Evolutionary conservation across 2,888 invertebrate species (phyloP).

Genomic region (Cremastobaeus sp.): DNA sequence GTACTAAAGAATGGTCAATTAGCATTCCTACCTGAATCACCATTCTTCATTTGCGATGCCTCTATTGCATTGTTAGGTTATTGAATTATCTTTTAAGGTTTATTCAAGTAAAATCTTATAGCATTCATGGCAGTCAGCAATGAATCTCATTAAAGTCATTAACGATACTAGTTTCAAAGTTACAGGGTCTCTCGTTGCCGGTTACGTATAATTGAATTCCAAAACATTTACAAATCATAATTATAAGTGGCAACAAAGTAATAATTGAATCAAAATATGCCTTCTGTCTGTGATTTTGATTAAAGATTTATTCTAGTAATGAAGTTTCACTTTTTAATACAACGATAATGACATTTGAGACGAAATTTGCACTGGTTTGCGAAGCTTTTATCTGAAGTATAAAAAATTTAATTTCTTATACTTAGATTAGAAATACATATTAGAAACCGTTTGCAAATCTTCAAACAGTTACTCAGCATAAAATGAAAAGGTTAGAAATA

Average conservation of each 20-base stretch:
- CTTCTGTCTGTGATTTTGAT: conserved; percentile 23
- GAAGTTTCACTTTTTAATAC: conserved; percentile 29
- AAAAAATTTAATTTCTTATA: conserved; percentile 18
- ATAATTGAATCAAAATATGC: conserved; percentile 38
- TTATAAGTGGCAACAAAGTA: conserved; percentile 36
- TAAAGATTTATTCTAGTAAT: conserved; percentile 29
- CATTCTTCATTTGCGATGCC: conserved; percentile 8
- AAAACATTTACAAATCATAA: conserved; percentile 47
- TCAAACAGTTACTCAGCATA: conserved; percentile 36
- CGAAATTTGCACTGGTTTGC: conserved; percentile 1
- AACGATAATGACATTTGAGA: conserved; percentile 9
- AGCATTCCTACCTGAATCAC: too few species aligned
- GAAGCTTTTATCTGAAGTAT: conserved; percentile 9
- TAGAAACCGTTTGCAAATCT: conserved; percentile 23
- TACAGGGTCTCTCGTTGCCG: conserved; percentile 20
- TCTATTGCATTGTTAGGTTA: conserved; percentile 26
- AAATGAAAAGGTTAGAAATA: conserved; percentile 13
- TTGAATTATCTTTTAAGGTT: conserved; percentile 39
- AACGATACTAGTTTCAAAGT: conserved; percentile 37
- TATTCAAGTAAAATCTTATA: conserved; percentile 41
- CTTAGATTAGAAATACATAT: conserved; percentile 37
- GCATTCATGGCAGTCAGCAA: conserved; percentile 45
- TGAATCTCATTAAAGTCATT: conserved; percentile 45
- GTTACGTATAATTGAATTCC: conserved; percentile 41
- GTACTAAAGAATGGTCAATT: too few species aligned